Evolutionary conservation across 2,797 vertebrate species (phyloP), one percentile per base, ranked within the genome.

Genomic region (Alfaro cultratus): DNA sequence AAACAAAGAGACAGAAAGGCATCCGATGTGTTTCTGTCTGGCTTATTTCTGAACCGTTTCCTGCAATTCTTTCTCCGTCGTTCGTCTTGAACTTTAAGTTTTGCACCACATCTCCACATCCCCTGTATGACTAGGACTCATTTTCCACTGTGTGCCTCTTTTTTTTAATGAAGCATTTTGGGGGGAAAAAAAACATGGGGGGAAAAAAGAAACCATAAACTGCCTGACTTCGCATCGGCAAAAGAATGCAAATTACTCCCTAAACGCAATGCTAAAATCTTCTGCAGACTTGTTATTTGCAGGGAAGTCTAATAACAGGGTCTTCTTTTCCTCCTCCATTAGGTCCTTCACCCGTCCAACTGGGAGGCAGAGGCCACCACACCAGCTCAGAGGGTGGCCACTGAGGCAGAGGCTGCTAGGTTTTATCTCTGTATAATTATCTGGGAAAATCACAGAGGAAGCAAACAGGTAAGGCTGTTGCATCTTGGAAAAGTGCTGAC

Each of bases 191-290:
- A 43, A 12, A 43, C 11, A 7, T 5, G 68, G 41, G 7, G 7
- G 26, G 13, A 0, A 74, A 78, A 51, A 60, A 75, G 70, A 77
- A 73, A 79, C 62, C 47, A 60, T 80, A 60, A 88, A 91, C 36
- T 29, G 79, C 36, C 77, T 79, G 81, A 92, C 73, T 90, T 86
- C 88, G 83, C 89, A 80, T 72, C 78, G 49, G 81, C 43, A 80
- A 64, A 77, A 55, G 73, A 84, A 78, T 73, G 49, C 77, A 71
- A 81, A 86, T 79, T 49, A 78, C 71, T 81, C 64, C 73, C 77
- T 36, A 9, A 89, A 81, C 78, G 71, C 79, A 75, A 76, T 36
- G 34, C 73, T 80, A 26, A 88, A 85, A 83, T 62, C 51, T 64
- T 79, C 68, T 82, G 80, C 80, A 81, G 84, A 51, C 72, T 75